Evolutionary conservation across 1,140 invertebrate genomes (phyloP), one percentile per base, ranked within the genome.

Genomic region (Pygmarrhopalites habei): DNA sequence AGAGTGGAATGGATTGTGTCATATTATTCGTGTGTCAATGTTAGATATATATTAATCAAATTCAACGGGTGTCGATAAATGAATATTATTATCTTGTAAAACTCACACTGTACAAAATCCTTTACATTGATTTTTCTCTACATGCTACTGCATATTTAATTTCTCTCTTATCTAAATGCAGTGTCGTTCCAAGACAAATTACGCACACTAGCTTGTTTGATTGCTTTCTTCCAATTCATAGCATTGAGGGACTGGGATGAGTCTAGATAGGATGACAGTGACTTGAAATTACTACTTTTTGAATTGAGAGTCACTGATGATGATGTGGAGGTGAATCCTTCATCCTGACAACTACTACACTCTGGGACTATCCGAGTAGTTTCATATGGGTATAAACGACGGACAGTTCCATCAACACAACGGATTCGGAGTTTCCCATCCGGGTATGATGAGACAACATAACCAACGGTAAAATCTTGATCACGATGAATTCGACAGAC

Each of bases 391-490:
- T 26, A 55, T 21, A 29, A 55, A 17, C 51, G 51, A 12, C 29
- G 5, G 12, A 55, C 21, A 32, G 12, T 12, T 7, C 29, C 26
- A 55, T 55, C 51, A 7, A 55, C 25, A 26, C 51, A 55, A 28
- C 51, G 5, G 12, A 55, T 26, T 26, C 51, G 14, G 14, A 55
- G 10, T 32, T 55, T 28, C 15, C 51, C 51, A 32, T 55, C 51
- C 15, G 51, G 51, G 29, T 55, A 55, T 28, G 51, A 15, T 12
- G 26, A 28, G 5, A 55, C 29, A 4, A 55, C 29, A 26, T 17
- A 55, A 10, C 51, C 51, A 4, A 55, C 51, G 14, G 51, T 55
- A 26, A 55, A 55, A 14, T 55, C 26, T 55, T 28, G 25, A 12
- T 32, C 29, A 3, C 7, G 14, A 28, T 7, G 26, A 29, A 21